Conservation (phyloP, 1,140 invertebrate genomes). For the Macrotrachela quadricornifera region DNA sequence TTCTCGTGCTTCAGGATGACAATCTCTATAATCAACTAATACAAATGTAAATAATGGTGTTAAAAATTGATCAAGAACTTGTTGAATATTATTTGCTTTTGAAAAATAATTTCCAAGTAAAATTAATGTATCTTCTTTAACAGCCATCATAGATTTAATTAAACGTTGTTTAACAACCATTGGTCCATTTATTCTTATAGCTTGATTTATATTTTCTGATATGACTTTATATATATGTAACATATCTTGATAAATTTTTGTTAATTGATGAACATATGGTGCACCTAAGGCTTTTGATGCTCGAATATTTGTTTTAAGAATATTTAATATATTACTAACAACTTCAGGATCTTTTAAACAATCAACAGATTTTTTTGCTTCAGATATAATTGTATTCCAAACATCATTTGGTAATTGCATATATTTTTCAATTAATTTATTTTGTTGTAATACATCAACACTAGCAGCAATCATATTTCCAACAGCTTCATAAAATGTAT, state of each 20-base stretch:
- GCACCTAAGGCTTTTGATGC: constrained; percentile 91
- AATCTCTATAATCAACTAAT: constrained; percentile 78
- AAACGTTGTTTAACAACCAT: constrained; percentile 84
- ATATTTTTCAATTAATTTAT: constrained; percentile 82
- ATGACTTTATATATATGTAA: constrained; percentile 97
- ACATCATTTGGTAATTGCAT: constrained; percentile 93
- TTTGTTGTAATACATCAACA: constrained; percentile 49
- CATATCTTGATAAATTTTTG: constrained; percentile 53
- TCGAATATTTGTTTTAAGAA: constrained; percentile 92
- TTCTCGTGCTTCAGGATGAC: constrained; percentile 77
- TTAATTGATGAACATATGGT: constrained; percentile 68
- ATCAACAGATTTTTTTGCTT: constrained; percentile 57
- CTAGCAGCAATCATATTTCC: constrained; percentile 96
- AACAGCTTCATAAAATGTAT: constrained; percentile 98
- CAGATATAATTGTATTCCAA: constrained; percentile 94
- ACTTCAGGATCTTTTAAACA: constrained; percentile 83
- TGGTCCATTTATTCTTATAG: constrained; percentile 80
- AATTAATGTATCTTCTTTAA: constrained; percentile 97
- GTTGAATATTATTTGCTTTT: constrained; percentile 57
- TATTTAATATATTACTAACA: constrained; percentile 86
- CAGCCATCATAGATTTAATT: constrained; percentile 91
- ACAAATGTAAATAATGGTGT: constrained; percentile 87
- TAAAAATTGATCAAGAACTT: constrained; percentile 84
- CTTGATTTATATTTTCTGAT: constrained; percentile 90
- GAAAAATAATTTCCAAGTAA: constrained; percentile 89